These are phyloP conservation scores for Pantelozetes paolii DNA, from an alignment of 2,888 invertebrate species.

Conservation along the genomic window DNA sequence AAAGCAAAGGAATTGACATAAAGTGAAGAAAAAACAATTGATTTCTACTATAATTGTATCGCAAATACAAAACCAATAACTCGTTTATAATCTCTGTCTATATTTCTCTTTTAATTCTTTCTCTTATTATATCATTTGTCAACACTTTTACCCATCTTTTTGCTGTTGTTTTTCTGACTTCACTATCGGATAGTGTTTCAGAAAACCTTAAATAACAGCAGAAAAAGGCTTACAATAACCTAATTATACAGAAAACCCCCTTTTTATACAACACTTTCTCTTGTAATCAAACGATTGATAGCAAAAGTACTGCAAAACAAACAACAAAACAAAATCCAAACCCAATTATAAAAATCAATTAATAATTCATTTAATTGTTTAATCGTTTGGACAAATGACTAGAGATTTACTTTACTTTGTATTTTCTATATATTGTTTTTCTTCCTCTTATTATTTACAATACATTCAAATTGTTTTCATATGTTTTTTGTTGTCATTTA, in stretches of 20 bases:
- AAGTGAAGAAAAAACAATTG: background rate
- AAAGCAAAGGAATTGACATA: background rate
- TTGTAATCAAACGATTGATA: no score
- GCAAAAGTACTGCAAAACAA: no score
- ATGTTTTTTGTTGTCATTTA: no score
- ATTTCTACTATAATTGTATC: background rate
- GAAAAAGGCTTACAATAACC: background rate
- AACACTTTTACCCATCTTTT: background rate
- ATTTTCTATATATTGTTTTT: background rate
- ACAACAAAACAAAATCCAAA: no score
- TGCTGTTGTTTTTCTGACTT: background rate
- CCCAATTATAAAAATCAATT: background rate
- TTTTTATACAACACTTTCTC: no score
- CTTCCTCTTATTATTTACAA: background rate
- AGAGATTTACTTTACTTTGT: conserved; percentile 30
- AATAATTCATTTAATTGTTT: background rate
- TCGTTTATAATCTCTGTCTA: no score
- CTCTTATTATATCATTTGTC: conserved; percentile 10
- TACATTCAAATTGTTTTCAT: background rate
- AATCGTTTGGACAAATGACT: conserved; percentile 36
- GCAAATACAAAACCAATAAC: background rate
- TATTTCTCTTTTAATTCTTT: conserved; percentile 8
- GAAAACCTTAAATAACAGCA: conserved; percentile 11
- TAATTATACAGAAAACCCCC: background rate
- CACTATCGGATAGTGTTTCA: conserved; percentile 18